These are phyloP conservation scores for Sabatieria punctata DNA, from an alignment of 2,888 invertebrate species.

Conservation along the genomic window DNA sequence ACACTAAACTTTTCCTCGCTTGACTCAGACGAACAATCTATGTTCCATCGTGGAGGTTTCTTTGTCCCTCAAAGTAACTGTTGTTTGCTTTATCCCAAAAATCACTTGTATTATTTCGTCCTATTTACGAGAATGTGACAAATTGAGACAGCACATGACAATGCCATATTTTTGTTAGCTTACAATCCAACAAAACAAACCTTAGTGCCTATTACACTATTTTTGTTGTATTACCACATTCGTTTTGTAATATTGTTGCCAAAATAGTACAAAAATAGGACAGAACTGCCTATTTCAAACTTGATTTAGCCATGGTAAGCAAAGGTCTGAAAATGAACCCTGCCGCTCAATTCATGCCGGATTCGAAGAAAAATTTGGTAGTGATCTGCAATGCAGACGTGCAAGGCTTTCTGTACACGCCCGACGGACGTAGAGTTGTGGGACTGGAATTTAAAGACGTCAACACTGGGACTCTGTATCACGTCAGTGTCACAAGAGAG, in stretches of 20 bases:
- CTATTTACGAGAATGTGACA: too few species aligned
- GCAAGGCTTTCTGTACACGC: conserved; percentile 2
- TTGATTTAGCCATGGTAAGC: conserved; percentile 10
- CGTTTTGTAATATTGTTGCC: too few species aligned
- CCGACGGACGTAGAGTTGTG: conserved; percentile 1
- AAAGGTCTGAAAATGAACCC: conserved; percentile 10
- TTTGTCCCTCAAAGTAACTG: conserved; percentile 10
- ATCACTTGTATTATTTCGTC: background rate
- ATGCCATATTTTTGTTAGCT: too few species aligned
- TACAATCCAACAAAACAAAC: too few species aligned
- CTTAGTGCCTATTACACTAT: too few species aligned
- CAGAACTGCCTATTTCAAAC: too few species aligned
- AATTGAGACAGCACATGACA: too few species aligned
- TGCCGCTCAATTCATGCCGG: conserved; percentile 8
- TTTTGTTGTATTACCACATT: too few species aligned
- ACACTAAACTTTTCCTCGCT: conserved; percentile 1
- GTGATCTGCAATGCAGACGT: conserved; percentile 7
- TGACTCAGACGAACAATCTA: conserved; percentile 5
- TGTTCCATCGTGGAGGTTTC: conserved; percentile 10
- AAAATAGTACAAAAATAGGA: too few species aligned
- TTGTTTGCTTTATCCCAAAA: background rate
- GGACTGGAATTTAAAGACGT: conserved; percentile 8
- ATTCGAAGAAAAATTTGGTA: conserved; percentile 3
- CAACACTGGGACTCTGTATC: background rate
- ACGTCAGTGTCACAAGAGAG: conserved; percentile 2